A percentile compares a stretch with the other conserved stretches of the same genome.
Conservation (phyloP, 2,888 invertebrate species). For the Melanchra persicariae region DNA sequence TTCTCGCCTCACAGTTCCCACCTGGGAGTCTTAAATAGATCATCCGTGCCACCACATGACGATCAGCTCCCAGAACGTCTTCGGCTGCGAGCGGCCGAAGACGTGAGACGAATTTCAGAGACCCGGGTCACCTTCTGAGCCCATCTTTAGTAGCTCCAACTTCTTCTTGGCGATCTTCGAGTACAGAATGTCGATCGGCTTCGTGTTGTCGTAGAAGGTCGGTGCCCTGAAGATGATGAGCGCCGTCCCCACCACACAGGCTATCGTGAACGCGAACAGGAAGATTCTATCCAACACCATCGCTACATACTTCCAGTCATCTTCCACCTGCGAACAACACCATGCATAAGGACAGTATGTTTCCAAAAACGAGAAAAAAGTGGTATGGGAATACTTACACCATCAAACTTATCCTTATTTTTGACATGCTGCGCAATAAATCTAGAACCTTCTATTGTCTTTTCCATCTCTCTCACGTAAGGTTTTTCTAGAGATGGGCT, state of each 20-base stretch:
- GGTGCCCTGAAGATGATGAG: constrained; percentile 97
- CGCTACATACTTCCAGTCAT: constrained; percentile 99
- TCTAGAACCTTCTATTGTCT: constrained; percentile 97
- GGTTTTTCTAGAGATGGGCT: constrained; percentile 96
- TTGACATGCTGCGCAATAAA: constrained; percentile 98
- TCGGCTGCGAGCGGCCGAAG: constrained; percentile 93
- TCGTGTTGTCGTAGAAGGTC: constrained; percentile 97
- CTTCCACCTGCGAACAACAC: constrained; percentile 93
- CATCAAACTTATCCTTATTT: constrained; percentile 98
- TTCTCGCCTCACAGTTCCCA: constrained; percentile 87
- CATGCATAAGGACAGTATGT: constrained; percentile 20
- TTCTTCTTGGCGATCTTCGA: constrained; percentile 98
- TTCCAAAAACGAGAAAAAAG: constrained; percentile 4
- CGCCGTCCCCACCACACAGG: constrained; percentile 97
- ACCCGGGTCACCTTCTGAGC: constrained; percentile 93
- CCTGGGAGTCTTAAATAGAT: constrained; percentile 86
- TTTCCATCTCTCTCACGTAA: constrained; percentile 96
- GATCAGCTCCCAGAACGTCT: constrained; percentile 91
- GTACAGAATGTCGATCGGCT: constrained; percentile 97
- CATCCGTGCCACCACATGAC: constrained; percentile 91
- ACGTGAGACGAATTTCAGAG: constrained; percentile 93
- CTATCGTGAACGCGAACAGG: constrained; percentile 98
- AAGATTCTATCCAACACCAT: constrained; percentile 99
- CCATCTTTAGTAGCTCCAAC: constrained; percentile 96
- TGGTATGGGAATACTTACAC: constrained; percentile 92